Conservation (phyloP, 2,888 invertebrate species). For the Megastigmus dorsalis region DNA sequence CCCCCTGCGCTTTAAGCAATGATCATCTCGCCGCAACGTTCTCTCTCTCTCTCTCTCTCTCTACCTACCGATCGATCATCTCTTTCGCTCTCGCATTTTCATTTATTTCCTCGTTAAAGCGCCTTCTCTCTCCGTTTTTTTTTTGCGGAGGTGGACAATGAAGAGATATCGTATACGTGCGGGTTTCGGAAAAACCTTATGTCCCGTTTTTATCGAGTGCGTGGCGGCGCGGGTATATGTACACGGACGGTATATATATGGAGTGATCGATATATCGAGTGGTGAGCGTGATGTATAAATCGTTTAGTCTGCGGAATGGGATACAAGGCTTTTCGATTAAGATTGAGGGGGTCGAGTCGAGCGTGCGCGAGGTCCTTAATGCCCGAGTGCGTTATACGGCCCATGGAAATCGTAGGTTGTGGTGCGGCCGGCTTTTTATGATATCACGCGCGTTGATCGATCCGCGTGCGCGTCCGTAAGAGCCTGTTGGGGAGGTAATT, state of each 20-base stretch:
- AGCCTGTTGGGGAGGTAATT: no score
- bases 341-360: conserved; percentile 9
- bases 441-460: no score
- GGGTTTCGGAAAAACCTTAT: conserved; percentile 37
- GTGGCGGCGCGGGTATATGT: not conserved
- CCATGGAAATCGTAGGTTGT: not conserved
- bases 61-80: conserved; percentile 61
- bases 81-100: not conserved
- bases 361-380: conserved; percentile 10
- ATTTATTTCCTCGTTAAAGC: not conserved
- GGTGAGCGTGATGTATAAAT: conserved; percentile 40
- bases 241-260: not conserved
- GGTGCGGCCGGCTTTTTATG: not conserved
- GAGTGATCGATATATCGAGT: conserved; percentile 48
- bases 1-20: not conserved
- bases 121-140: not conserved
- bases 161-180: conserved; percentile 37
- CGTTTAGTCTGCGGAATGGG: conserved; percentile 47
- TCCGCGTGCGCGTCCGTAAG: no score
- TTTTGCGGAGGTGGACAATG: conserved; percentile 8
- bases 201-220: conserved; percentile 16
- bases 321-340: conserved; percentile 53
- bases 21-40: not conserved
- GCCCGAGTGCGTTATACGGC: no score
- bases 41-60: no score